Evolutionary conservation across 1,140 invertebrate genomes (phyloP).

Genomic region (Platyscapa corneri): DNA sequence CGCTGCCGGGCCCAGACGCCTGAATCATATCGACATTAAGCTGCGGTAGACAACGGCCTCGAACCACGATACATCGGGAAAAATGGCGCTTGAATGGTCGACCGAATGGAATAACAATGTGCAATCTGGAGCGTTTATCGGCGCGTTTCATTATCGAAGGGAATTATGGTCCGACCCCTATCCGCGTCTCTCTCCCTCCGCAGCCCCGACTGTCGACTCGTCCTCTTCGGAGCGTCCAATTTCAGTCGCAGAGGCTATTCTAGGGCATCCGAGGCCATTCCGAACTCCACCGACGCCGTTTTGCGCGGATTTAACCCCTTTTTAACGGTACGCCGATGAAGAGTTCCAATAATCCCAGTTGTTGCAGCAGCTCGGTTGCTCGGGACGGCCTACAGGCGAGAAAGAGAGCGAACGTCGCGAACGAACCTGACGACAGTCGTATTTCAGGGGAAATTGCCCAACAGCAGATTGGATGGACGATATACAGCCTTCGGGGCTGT

Average conservation of each 20-base stretch:
- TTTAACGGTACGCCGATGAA: conserved; percentile 62
- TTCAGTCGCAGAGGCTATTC: conserved; percentile 12
- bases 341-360: conserved; percentile 60
- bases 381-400: background rate
- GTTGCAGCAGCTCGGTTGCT: conserved; percentile 50
- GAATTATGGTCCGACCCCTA: background rate
- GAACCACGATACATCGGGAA: no score
- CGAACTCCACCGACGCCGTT: conserved; percentile 12
- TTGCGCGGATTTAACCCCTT: conserved; percentile 67
- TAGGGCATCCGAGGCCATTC: background rate
- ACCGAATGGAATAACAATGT: background rate
- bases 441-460: conserved; percentile 74
- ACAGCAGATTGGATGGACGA: conserved; percentile 74
- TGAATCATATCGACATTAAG: background rate
- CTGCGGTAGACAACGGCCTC: no score
- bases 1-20: background rate
- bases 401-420: conserved; percentile 57
- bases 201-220: background rate
- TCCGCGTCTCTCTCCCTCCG: background rate
- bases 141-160: conserved; percentile 48
- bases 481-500: conserved; percentile 64
- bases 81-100: background rate
- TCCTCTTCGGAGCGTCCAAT: conserved; percentile 24
- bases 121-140: conserved; percentile 44
- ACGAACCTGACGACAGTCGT: conserved; percentile 72